phyloP scores from a whole-genome alignment of 2,113 vertebrate genomes.

The Motacilla alba region DNA sequence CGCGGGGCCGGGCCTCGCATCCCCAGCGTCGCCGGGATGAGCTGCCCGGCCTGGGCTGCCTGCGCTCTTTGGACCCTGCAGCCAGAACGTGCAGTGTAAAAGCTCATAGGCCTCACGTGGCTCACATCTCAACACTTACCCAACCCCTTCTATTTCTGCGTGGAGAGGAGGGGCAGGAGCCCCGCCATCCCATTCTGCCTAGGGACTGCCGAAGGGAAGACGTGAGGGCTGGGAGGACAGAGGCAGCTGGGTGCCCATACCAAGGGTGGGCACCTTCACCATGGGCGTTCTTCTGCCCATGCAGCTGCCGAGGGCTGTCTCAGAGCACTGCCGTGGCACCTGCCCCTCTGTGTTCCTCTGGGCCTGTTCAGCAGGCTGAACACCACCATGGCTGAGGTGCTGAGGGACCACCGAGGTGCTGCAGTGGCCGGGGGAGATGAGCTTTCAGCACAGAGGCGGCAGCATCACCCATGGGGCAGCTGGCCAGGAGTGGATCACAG shows the following conservation, averaged over 20 bases:
- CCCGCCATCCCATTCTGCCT: neutral
- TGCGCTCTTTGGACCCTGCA: neutral
- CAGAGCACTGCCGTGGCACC: rapidly evolving
- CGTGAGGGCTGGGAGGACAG: neutral
- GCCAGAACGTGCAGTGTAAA: neutral
- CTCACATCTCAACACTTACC: neutral
- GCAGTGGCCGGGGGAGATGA: neutral
- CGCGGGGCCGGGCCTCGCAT: rapidly evolving
- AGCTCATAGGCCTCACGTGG: rapidly evolving
- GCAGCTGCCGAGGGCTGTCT: neutral
- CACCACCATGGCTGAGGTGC: neutral
- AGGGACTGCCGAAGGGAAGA: neutral
- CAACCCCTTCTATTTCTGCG: rapidly evolving
- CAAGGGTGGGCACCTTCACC: rapidly evolving
- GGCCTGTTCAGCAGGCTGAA: neutral
- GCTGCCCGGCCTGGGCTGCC: neutral
- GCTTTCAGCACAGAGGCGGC: neutral
- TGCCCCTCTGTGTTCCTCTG: neutral
- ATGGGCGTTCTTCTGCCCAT: rapidly evolving
- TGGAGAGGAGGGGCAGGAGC: neutral
- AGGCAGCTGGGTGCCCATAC: rapidly evolving
- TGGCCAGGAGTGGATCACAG: neutral
- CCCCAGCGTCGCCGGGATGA: rapidly evolving
- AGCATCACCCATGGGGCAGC: neutral
- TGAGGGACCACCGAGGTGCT: rapidly evolving